Base-by-base conservation (phyloP, 2,888 invertebrate species). In the Brachypalpus laphriformis region DNA sequence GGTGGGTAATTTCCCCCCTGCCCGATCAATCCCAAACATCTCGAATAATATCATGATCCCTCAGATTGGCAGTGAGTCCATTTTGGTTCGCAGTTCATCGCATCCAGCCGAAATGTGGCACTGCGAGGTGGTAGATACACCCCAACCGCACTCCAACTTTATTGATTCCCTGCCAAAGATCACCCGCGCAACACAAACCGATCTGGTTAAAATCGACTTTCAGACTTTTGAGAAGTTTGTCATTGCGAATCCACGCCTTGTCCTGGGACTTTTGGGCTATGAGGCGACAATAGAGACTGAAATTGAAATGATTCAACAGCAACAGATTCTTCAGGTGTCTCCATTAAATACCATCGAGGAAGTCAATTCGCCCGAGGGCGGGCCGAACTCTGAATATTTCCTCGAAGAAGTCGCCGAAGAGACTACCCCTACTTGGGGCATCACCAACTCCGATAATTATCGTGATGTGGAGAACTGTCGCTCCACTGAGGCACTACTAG, bases 51-150 rank as follows among this genome's bases (percentile, higher is more conserved):
- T 81, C 42, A 63, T 81, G 81, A 76, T 85, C 71, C 85, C 85
- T 18, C 85, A 85, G 81, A 91, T 94, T 91, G 72, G 77, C 40
- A 87, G 87, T 3, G 87, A 88, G 1, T 82, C 78, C 0, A 92
- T 94, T 83, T 93, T 97, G 65, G 96, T 96, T 1, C 93, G 97
- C 77, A 95, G 96, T 90, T 95, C 96, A 74, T 97, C 97, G 1
- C 97, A 97, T 92, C 97, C 97, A 0, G 96, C 97, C 0, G 97
- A 97, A 89, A 96, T 96, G 87, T 96, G 97, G 91, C 95, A 95
- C 88, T 96, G 96, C 94, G 95, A 96, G 88, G 87, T 91, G 82
- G 89, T 90, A 88, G 80, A 82, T 65, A 25, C 25, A 2, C 5
- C 34, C 20, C 63, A 34, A 31, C 56, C 57, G 34, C 25, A 40